Percentiles rank a stretch among this genome's conserved stretches.
Conservation (phyloP, 2,888 invertebrate species). For the Melinaea menophilus region DNA sequence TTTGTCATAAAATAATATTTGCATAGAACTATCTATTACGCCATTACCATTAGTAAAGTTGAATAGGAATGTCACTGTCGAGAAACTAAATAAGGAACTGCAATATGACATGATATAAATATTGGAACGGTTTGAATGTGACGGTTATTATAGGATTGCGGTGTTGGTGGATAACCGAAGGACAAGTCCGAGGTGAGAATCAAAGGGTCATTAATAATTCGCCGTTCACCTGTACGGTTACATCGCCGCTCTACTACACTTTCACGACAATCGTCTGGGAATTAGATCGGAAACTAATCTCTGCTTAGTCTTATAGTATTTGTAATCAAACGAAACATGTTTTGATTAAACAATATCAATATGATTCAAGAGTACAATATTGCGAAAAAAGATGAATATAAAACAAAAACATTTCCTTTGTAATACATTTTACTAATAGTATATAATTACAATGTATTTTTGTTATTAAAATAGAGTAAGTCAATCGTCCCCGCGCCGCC, state of each 20-base stretch:
- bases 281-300: conserved; percentile 27
- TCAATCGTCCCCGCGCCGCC: conserved; percentile 61
- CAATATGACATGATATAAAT: conserved; percentile 33
- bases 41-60: conserved; percentile 46
- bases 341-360: neutral
- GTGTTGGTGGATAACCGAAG: conserved; percentile 24
- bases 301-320: conserved; percentile 13
- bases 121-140: conserved; percentile 20
- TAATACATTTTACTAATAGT: neutral
- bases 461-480: neutral
- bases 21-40: conserved; percentile 56
- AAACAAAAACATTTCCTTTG: no score
- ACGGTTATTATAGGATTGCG: conserved; percentile 16
- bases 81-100: conserved; percentile 34
- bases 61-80: conserved; percentile 51
- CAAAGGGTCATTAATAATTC: conserved; percentile 57
- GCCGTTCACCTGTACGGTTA: conserved; percentile 53
- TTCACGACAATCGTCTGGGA: conserved; percentile 27
- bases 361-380: neutral
- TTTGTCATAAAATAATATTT: conserved; percentile 45
- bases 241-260: conserved; percentile 41
- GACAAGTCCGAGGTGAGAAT: conserved; percentile 40
- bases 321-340: conserved; percentile 19
- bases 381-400: no score
- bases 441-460: neutral